Evolutionary conservation across 2,113 vertebrate species (phyloP).

Genomic region (Dunckerocampus dactyliophorus): DNA sequence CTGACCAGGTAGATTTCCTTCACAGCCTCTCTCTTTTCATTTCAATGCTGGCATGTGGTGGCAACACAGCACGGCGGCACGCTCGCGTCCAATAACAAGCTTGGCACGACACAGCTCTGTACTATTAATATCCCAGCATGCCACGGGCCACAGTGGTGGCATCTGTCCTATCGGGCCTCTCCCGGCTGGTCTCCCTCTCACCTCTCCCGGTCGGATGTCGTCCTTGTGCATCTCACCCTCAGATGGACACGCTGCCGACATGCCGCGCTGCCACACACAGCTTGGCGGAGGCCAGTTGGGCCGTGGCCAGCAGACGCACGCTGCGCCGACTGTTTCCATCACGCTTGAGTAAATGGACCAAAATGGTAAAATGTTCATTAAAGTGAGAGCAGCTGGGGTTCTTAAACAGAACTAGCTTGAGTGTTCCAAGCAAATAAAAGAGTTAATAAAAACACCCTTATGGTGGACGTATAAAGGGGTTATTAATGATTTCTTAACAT

Average conservation of each 20-base stretch:
- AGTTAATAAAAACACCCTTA: too few relatives aligned
- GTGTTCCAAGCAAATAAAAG: too few relatives aligned
- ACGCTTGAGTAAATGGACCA: slow-evolving; percentile 34
- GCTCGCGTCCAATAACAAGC: slow-evolving; percentile 60
- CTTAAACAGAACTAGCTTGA: background rate
- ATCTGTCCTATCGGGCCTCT: slow-evolving; percentile 64
- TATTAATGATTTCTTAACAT: too few relatives aligned
- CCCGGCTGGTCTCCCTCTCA: slow-evolving; percentile 10
- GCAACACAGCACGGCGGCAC: slow-evolving; percentile 43
- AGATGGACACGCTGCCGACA: slow-evolving; percentile 45
- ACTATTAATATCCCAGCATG: slow-evolving; percentile 72
- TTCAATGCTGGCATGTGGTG: slow-evolving; percentile 64
- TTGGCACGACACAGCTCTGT: slow-evolving; percentile 60
- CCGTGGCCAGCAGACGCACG: slow-evolving; percentile 45
- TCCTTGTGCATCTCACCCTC: slow-evolving; percentile 34
- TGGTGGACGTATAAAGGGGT: too few relatives aligned
- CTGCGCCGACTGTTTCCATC: slow-evolving; percentile 44
- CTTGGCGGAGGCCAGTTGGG: slow-evolving; percentile 59
- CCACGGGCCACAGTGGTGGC: slow-evolving; percentile 66
- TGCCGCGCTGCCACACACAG: slow-evolving; percentile 44
- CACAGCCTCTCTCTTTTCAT: slow-evolving; percentile 63
- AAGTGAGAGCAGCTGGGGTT: slow-evolving; percentile 17
- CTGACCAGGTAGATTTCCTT: slow-evolving; percentile 32
- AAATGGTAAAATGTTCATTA: slow-evolving; percentile 36
- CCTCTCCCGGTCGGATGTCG: slow-evolving; percentile 13